A percentile compares a stretch with the other conserved stretches of the same genome.
These are phyloP conservation scores for Emys orbicularis DNA, from an alignment of 2,797 vertebrate genomes.

Conservation along the genomic window DNA sequence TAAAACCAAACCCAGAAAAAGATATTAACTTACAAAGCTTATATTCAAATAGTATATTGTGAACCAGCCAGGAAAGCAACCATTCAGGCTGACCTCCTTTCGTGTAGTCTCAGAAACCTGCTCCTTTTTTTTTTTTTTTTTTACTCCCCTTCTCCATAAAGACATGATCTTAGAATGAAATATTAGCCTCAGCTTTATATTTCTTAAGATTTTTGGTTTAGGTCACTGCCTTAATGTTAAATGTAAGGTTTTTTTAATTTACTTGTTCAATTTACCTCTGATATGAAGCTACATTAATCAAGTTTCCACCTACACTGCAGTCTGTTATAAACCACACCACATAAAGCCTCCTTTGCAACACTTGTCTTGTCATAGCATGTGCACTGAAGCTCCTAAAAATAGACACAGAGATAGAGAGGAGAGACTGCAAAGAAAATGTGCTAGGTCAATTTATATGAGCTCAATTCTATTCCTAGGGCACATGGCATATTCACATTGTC, in stretches of 20 bases:
- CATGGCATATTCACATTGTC: neutral
- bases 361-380: constrained; percentile 7
- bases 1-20: neutral
- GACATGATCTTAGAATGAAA: constrained; percentile 16
- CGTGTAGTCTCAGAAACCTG: neutral
- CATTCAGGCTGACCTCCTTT: neutral
- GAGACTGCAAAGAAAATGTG: constrained; percentile 1
- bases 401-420: constrained; percentile 30
- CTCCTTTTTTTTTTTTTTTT: no score
- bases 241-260: constrained; percentile 57
- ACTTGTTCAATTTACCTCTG: constrained; percentile 59
- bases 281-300: constrained; percentile 49
- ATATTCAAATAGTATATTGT: neutral
- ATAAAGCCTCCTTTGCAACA: constrained; percentile 43
- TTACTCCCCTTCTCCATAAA: neutral
- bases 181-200: neutral
- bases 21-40: neutral
- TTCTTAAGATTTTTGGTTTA: neutral
- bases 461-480: neutral
- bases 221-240: constrained; percentile 28
- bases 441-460: neutral
- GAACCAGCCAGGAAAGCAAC: constrained; percentile 6
- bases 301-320: constrained; percentile 61
- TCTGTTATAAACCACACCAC: constrained; percentile 59
- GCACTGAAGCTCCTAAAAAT: constrained; percentile 49